Evolutionary conservation across 2,888 invertebrate genomes (phyloP), one percentile per base, ranked within the genome.

Genomic region (Brachyptera putata): DNA sequence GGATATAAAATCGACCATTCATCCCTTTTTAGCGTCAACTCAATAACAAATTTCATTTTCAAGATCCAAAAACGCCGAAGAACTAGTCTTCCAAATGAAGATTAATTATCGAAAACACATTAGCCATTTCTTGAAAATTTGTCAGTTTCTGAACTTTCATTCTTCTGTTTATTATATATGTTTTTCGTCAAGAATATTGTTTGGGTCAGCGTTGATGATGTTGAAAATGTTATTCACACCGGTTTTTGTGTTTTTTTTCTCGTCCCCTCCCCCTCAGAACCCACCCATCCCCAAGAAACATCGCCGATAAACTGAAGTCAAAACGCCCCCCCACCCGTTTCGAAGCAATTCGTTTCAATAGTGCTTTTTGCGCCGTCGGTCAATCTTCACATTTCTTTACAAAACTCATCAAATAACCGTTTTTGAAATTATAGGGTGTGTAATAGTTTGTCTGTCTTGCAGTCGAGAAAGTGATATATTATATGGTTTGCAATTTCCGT

Each of bases 371-470:
- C 25, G 50, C 49, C 25, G 14, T 26, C 49, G 49, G 49, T 50
- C 49, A 50, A 11, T 14, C 49, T n/a, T 7, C 3, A 16, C 49
- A 21, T 14, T 25, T 30, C 30, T 14, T 50, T 30, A 26, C 26
- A 26, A 26, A 50, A 50, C 49, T 50, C 49, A 50, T 50, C 49
- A 50, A 50, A 26, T 41, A 18, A 11, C 13, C 25, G 14, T 18
- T n/a, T 50, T 50, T 25, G n/a, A 50, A 26, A 50, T 50, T 50
- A 50, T 30, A 50, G 49, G 26, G 49, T 50, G 49, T 50, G 49
- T 50, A 50, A 50, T 50, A 30, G 49, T 50, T 26, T 50, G 49
- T 50, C 49, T 50, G 26, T 26, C n/a, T 16, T 16, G 13, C 5
- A 41, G 41, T 14, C 41, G 21, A n/a, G n/a, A 41, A 41, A 3